Evolutionary conservation across 2,797 vertebrate species (phyloP).

Genomic region (Monodelphis domestica): DNA sequence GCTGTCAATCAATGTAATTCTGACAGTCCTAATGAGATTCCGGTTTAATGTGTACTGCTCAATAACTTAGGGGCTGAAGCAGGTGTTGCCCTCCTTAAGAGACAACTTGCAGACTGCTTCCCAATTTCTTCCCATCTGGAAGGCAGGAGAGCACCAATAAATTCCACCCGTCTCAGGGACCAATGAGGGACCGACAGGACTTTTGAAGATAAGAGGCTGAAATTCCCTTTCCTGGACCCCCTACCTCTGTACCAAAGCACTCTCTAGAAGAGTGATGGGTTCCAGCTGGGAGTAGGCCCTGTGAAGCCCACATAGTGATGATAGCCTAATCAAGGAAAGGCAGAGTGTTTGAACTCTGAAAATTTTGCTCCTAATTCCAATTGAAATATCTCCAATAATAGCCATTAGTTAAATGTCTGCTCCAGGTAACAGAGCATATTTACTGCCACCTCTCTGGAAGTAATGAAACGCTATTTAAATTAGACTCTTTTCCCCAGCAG

Average conservation of each 20-base stretch:
- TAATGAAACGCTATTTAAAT: conserved; percentile 60
- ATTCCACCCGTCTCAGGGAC: not conserved
- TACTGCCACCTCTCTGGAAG: conserved; percentile 51
- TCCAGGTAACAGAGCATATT: conserved; percentile 6
- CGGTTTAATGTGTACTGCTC: conserved; percentile 50
- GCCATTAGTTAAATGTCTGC: conserved; percentile 43
- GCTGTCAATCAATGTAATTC: conserved; percentile 69
- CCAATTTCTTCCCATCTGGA: conserved; percentile 51
- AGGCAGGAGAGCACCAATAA: fast-evolving
- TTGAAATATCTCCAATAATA: conserved; percentile 41
- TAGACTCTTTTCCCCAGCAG: conserved; percentile 38
- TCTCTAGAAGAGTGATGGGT: not conserved
- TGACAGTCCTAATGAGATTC: conserved; percentile 66
- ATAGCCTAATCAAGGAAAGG: conserved; percentile 23
- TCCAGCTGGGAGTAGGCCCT: conserved; percentile 5
- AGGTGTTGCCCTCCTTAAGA: conserved; percentile 59
- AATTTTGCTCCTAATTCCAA: conserved; percentile 54
- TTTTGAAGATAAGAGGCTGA: not conserved
- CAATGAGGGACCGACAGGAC: fast-evolving
- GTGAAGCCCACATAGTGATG: not conserved
- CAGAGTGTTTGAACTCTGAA: not conserved
- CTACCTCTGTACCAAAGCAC: not conserved
- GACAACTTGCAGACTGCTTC: conserved; percentile 21
- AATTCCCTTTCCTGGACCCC: not conserved
- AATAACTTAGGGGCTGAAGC: conserved; percentile 47